A percentile compares a stretch with the other conserved stretches of the same genome.
These are phyloP conservation scores for Taphrorychus bicolor DNA, from an alignment of 2,888 invertebrate species.

Conservation along the genomic window DNA sequence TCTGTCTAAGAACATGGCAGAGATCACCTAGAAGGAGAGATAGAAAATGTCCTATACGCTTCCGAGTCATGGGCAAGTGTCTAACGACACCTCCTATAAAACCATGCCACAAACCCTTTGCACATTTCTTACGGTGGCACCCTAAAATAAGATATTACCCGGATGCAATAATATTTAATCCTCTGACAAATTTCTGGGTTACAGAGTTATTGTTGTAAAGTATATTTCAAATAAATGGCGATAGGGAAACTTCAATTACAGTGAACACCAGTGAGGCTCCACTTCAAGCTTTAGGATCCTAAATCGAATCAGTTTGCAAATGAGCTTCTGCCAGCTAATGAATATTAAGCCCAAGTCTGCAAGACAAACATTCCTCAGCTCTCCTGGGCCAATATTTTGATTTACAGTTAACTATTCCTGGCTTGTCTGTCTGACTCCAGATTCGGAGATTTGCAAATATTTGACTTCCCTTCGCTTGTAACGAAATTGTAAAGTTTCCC, in stretches of 20 bases:
- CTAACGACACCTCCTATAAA: no score
- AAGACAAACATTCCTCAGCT: slow-evolving; percentile 18
- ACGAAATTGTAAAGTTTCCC: background rate
- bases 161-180: background rate
- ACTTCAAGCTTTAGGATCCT: background rate
- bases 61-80: no score
- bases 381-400: slow-evolving; percentile 19
- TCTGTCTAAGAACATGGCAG: no score
- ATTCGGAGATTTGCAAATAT: slow-evolving; percentile 3
- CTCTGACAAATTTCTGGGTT: background rate
- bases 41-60: no score
- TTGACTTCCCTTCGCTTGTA: slow-evolving; percentile 1
- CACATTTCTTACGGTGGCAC: no score
- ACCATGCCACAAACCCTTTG: no score
- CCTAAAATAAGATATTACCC: no score
- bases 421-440: slow-evolving; percentile 1
- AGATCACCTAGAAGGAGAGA: no score
- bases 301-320: slow-evolving; percentile 21
- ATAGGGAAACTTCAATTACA: slow-evolving; percentile 3
- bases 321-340: slow-evolving; percentile 18
- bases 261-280: background rate
- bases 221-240: background rate
- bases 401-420: slow-evolving; percentile 14
- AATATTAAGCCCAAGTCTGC: slow-evolving; percentile 23
- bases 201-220: no score